phyloP scores from a whole-genome alignment of 2,888 invertebrate genomes.

The Megaustenia siamemsis region DNA sequence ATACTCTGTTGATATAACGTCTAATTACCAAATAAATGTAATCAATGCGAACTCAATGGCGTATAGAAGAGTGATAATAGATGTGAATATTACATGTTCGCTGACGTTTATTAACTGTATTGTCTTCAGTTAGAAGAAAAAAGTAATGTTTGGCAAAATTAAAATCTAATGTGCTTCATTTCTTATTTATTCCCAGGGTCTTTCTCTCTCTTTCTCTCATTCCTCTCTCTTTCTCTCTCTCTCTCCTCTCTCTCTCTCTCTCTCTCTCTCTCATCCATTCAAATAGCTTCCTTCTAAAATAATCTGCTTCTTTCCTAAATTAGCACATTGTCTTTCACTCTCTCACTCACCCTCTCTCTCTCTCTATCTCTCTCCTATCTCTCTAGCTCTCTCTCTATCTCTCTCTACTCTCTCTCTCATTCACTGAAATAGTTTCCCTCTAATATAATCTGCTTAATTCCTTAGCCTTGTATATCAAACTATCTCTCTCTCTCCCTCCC shows the following conservation, averaged over 20 bases:
- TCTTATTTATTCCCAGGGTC: neutral
- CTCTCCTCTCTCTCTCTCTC: neutral
- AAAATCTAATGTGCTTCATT: no score
- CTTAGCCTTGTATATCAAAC: neutral
- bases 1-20: no score
- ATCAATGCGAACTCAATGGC: no score
- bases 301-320: no score
- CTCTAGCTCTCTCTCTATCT: neutral
- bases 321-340: neutral
- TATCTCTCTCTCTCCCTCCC: neutral
- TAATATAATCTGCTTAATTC: no score
- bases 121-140: no score
- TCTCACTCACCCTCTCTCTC: neutral
- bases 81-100: no score
- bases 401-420: neutral
- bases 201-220: neutral
- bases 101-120: no score
- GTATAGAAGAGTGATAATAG: no score
- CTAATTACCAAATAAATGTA: no score
- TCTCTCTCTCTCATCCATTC: neutral
- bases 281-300: neutral
- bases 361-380: neutral
- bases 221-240: no score
- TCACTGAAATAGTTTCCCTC: neutral
- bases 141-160: no score